Base-by-base conservation (phyloP, 1,140 invertebrate genomes). In the Panonychus citri region DNA sequence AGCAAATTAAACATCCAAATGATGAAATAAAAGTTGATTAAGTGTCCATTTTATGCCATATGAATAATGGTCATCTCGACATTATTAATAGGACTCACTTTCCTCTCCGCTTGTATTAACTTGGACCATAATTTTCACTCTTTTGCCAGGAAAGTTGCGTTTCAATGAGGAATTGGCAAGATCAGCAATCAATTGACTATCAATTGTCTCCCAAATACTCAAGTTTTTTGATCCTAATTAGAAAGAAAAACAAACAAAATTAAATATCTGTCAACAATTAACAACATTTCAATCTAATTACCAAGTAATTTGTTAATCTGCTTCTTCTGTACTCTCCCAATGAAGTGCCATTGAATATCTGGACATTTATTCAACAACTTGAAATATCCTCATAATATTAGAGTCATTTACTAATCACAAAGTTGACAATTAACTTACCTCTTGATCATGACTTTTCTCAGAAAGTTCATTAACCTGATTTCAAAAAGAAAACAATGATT, bases 311-410 rank as follows among this genome's bases (percentile, higher is more conserved):
- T 90, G 59, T 82, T 82, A 13, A 91, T 75, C 75, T 97, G 96
- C 66, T 93, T 96, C 27, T 73, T 77, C 71, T 98, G 94, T 48
- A 97, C 68, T 67, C 88, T 83, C 0, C 94, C 94, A 67, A 98
- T 98, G 61, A 91, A 94, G 72, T 97, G 93, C 93, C 93, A 98
- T 66, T 76, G 77, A 51, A 98, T 94, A 27, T 97, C 86, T 60
- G 78, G 78, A 68, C 90, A 96, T 64, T 80, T 75, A n/a, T 55
- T 80, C 75, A 50, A 82, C 59, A 60, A 96, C 78, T 76, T 78
- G 64, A 54, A 43, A 27, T 26, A 54, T 50, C n/a, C 21, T 28
- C 7, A 39, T 7, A 5, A 34, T 0, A 34, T 34, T 34, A 34
- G 30, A 7, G 5, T 7, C 5, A 34, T 34, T 5, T 34, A 34